These are phyloP conservation scores for Sinonovacula constricta DNA, from an alignment of 1,140 invertebrate genomes.

Conservation along the genomic window DNA sequence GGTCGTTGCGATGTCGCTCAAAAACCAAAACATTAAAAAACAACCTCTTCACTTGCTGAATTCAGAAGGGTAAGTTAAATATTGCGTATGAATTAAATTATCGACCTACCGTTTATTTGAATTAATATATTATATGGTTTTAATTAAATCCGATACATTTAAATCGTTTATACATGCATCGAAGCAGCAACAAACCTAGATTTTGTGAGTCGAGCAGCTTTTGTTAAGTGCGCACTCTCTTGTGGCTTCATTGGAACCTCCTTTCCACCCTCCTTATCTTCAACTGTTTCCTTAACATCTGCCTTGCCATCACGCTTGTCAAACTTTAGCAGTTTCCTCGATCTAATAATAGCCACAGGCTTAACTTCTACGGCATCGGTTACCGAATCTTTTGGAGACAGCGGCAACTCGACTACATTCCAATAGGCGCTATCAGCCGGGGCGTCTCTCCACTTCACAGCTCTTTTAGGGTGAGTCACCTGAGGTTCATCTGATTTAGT, in stretches of 20 bases:
- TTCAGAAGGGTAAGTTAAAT: too few species aligned
- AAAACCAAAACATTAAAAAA: too few species aligned
- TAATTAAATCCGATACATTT: too few species aligned
- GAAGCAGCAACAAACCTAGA: background rate
- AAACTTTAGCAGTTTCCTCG: conserved; percentile 30
- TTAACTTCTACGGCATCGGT: conserved; percentile 33
- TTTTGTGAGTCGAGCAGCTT: background rate
- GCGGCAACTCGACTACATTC: conserved; percentile 1
- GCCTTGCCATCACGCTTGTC: background rate
- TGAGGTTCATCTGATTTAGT: conserved; percentile 14
- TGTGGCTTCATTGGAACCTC: background rate
- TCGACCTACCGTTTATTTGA: too few species aligned
- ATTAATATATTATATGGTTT: too few species aligned
- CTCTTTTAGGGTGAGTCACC: background rate
- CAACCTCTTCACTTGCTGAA: too few species aligned
- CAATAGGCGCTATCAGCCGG: conserved; percentile 22
- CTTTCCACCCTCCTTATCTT: background rate
- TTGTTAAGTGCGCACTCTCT: background rate
- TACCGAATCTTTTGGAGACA: background rate
- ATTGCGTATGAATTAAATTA: too few species aligned
- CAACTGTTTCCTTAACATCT: background rate
- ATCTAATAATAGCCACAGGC: conserved; percentile 3
- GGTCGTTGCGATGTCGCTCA: too few species aligned
- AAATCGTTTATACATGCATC: too few species aligned
- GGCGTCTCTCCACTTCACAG: conserved; percentile 44